Percentiles rank a stretch among this genome's conserved stretches.
Evolutionary conservation across 2,797 vertebrate genomes (phyloP).

Genomic region (Zalophus californianus): DNA sequence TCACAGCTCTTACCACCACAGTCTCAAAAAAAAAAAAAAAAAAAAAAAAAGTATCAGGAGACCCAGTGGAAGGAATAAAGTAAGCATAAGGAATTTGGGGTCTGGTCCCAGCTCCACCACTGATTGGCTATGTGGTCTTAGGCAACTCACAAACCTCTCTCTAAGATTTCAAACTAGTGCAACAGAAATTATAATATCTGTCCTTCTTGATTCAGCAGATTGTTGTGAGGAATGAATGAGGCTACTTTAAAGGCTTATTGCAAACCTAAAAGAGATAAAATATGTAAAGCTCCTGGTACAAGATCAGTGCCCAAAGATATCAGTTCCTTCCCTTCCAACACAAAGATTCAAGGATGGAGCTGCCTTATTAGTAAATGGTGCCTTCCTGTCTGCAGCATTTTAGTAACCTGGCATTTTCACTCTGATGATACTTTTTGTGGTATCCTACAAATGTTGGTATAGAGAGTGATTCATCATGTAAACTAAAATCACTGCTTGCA

Average conservation of each 20-base stretch:
- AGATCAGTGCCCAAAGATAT: not conserved
- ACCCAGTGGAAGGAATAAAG: not conserved
- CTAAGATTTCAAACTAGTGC: not conserved
- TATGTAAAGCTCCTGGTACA: not conserved
- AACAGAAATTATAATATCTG: not conserved
- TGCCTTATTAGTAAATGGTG: slow-evolving; percentile 71
- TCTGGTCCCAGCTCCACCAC: slow-evolving; percentile 28
- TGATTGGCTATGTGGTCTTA: not conserved
- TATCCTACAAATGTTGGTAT: slow-evolving; percentile 72
- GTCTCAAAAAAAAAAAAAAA: not conserved
- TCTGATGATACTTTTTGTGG: slow-evolving; percentile 74
- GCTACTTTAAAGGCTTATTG: not conserved
- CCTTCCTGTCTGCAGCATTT: slow-evolving; percentile 76
- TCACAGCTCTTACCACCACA: not conserved
- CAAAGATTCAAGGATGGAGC: slow-evolving; percentile 16
- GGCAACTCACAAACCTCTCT: slow-evolving; percentile 21
- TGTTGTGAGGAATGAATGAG: not conserved
- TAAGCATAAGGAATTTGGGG: slow-evolving; percentile 11
- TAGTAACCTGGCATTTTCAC: slow-evolving; percentile 76
- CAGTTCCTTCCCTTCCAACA: slow-evolving; percentile 16
- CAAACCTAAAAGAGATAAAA: not conserved
- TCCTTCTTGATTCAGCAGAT: not conserved
- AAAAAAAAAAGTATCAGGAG: not conserved
- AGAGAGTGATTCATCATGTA: slow-evolving; percentile 74
- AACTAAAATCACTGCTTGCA: slow-evolving; percentile 77